A percentile compares a stretch with the other conserved stretches of the same genome.
Evolutionary conservation across 2,797 vertebrate genomes (phyloP).

Genomic region (Lagodon rhomboides): DNA sequence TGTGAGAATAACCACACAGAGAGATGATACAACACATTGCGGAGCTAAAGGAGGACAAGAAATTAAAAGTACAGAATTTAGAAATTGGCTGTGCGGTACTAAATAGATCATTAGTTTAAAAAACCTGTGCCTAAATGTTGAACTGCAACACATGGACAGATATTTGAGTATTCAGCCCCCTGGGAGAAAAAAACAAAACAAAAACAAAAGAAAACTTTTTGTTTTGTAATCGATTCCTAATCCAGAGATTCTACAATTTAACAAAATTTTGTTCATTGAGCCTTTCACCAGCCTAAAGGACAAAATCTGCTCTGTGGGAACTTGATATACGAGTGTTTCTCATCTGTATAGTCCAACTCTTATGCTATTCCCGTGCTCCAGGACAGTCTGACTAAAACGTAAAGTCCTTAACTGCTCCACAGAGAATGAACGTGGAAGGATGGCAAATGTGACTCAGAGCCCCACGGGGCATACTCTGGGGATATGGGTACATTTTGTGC

Average conservation of each 20-base stretch:
- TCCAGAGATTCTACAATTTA: slow-evolving; percentile 2
- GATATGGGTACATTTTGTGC: slow-evolving; percentile 47
- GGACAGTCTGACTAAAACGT: slow-evolving; percentile 38
- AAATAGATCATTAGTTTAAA: slow-evolving; percentile 34
- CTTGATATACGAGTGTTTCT: slow-evolving; percentile 19
- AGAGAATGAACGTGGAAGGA: slow-evolving; percentile 46
- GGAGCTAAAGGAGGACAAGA: slow-evolving; percentile 25
- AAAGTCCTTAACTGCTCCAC: slow-evolving; percentile 43
- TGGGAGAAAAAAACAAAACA: not conserved
- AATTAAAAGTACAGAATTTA: slow-evolving; percentile 23
- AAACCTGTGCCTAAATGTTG: slow-evolving; percentile 11
- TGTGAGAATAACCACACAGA: slow-evolving; percentile 13
- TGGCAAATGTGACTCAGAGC: slow-evolving; percentile 44
- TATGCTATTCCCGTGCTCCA: slow-evolving; percentile 16
- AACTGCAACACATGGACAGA: not conserved
- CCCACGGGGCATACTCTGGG: slow-evolving; percentile 29
- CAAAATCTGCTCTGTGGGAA: not conserved
- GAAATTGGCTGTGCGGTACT: not conserved
- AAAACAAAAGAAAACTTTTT: slow-evolving; percentile 19
- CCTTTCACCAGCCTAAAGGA: slow-evolving; percentile 1
- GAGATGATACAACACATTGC: slow-evolving; percentile 10
- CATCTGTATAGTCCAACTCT: slow-evolving; percentile 4
- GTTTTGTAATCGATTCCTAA: slow-evolving; percentile 24
- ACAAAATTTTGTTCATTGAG: slow-evolving; percentile 10
- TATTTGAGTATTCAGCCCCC: slow-evolving; percentile 20